Conservation (phyloP, 2,888 invertebrate genomes). For the Pachydiplax longipennis region DNA sequence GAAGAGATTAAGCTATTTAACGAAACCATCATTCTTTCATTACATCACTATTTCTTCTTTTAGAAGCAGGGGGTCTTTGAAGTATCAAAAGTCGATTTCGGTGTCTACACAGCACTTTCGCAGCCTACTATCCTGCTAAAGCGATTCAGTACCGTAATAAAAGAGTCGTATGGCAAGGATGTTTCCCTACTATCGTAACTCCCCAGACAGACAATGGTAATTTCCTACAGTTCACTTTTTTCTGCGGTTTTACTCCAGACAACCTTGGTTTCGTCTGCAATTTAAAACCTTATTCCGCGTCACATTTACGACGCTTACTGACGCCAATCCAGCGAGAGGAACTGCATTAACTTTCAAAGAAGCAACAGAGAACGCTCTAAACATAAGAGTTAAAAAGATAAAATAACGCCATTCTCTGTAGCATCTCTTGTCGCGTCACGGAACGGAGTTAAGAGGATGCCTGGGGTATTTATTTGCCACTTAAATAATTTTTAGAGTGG, state of each 20-base stretch:
- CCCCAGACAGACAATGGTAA: neutral
- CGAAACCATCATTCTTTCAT: no score
- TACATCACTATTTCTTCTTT: no score
- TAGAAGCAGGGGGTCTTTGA: no score
- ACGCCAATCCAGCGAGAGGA: neutral
- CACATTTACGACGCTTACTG: neutral
- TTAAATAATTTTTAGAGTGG: no score
- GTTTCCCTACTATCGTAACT: neutral
- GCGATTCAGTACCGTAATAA: neutral
- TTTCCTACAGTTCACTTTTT: neutral
- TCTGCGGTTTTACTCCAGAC: neutral
- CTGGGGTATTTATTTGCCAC: no score
- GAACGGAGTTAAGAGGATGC: no score
- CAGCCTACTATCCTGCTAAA: neutral
- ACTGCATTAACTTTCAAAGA: neutral
- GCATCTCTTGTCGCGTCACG: no score
- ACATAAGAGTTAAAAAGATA: neutral
- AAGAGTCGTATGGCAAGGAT: neutral
- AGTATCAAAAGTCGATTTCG: neutral
- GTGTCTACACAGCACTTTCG: neutral
- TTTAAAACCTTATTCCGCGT: neutral
- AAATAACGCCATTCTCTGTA: no score
- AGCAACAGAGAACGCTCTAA: neutral
- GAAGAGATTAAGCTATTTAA: no score
- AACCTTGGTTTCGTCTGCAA: neutral